Evolutionary conservation across 2,888 invertebrate species (phyloP), one percentile per base, ranked within the genome.

Genomic region (Polydrusus pterygomalis): DNA sequence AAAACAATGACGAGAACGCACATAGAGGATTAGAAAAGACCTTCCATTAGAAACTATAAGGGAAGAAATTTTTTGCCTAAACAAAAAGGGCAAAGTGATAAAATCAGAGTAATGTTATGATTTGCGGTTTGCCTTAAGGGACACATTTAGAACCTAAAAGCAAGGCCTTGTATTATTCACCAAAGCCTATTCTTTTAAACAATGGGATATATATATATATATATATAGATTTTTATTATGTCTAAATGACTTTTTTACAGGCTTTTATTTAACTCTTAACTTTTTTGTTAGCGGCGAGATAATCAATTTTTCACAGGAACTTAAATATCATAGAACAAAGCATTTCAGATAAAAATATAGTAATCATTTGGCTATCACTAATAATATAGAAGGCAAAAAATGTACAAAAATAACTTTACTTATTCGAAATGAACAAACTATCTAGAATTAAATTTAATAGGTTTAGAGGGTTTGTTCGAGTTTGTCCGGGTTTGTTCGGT

Each of bases 91-190:
- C 5, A 13, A 20, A 18, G 18, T n/a, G 51, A 51, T 20, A 51
- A 51, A 51, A 51, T 51, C 20, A 51, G 20, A 20, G 18, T 47
- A 20, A 20, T 51, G 51, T 51, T 51, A 51, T 20, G 51, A 20
- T 51, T 51, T 20, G 51, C 20, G 7, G 9, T 20, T 18, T 10
- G 51, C 20, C 51, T 18, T 51, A 20, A 51, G 51, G 51, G 51
- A 20, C 20, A 51, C 11, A 20, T n/a, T 51, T 51, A 51, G 10
- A 20, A 20, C 17, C 9, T 47, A 15, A 47, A 9, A 51, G 51
- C 51, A 51, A 51, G 18, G 2, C 51, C 51, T 10, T 51, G 20
- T 51, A 51, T 51, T 51, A 20, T 11, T 51, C n/a, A 51, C 5
- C 17, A 2, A 17, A 17, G 17, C 17, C 11, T 20, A 20, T 51